phyloP scores from a whole-genome alignment of 30 jellyfish, hydroid and myxozoan genomes.

The Pelagia noctiluca region DNA sequence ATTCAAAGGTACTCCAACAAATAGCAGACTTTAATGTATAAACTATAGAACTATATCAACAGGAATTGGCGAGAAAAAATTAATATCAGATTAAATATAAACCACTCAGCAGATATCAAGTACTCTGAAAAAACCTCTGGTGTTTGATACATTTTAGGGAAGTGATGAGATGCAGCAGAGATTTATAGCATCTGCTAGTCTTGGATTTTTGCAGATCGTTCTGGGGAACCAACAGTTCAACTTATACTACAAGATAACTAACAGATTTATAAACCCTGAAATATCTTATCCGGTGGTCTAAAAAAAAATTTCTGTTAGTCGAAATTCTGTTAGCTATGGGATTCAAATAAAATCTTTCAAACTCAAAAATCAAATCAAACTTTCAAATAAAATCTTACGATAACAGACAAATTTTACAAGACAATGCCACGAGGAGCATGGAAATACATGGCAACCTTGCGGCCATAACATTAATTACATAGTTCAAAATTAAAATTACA shows the following conservation, averaged over 20 bases:
- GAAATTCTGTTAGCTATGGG: background rate
- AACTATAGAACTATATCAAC: background rate
- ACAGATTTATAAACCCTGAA: background rate
- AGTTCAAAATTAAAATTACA: no score
- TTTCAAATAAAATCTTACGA: no score
- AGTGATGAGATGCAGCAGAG: no score
- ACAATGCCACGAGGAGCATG: no score
- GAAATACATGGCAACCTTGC: no score
- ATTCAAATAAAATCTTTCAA: no score
- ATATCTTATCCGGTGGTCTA: background rate
- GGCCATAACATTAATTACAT: no score
- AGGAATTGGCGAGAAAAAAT: no score
- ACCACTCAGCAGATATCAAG: background rate
- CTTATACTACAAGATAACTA: background rate
- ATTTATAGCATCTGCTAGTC: background rate
- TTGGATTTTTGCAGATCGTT: background rate
- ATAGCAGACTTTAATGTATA: conserved; percentile 21
- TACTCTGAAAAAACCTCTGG: conserved; percentile 4
- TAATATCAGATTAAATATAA: no score
- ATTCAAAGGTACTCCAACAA: conserved; percentile 20
- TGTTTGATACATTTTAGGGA: background rate
- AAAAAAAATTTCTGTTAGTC: background rate
- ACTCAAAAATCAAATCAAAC: no score
- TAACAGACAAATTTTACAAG: no score
- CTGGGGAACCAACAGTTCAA: conserved; percentile 4